A percentile compares a stretch with the other conserved stretches of the same genome.
These are phyloP conservation scores for Nomada flava DNA, from an alignment of 2,888 invertebrate genomes.

Conservation along the genomic window DNA sequence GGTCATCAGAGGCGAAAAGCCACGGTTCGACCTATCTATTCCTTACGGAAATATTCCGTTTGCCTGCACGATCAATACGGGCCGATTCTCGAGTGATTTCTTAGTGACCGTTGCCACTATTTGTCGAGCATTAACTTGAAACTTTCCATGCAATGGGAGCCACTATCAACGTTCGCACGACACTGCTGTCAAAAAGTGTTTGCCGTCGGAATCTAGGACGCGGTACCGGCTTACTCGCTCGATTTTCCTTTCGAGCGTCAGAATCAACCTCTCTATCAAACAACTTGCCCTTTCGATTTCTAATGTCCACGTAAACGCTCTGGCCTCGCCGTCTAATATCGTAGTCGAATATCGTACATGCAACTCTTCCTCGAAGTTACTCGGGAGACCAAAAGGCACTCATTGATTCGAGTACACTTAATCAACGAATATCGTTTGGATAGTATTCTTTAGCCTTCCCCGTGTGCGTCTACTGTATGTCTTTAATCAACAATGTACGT, in stretches of 20 bases:
- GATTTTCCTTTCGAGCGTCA: conserved; percentile 47
- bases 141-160: conserved; percentile 21
- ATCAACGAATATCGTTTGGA: conserved; percentile 39
- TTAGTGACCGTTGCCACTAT: conserved; percentile 13
- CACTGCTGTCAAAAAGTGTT: conserved; percentile 67
- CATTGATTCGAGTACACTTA: conserved; percentile 42
- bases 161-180: conserved; percentile 38
- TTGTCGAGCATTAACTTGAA: background rate
- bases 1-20: conserved; percentile 39
- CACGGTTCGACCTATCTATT: conserved; percentile 30
- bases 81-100: conserved; percentile 10
- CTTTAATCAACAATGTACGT: conserved; percentile 28
- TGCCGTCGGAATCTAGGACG: conserved; percentile 54
- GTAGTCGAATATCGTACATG: background rate
- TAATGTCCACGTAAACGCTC: background rate
- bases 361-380: conserved; percentile 18
- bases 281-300: conserved; percentile 15
- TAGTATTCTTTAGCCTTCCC: conserved; percentile 30
- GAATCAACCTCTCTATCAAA: conserved; percentile 6
- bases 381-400: conserved; percentile 2
- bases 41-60: conserved; percentile 32
- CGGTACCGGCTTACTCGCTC: conserved; percentile 61
- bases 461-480: conserved; percentile 3
- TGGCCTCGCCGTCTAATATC: background rate
- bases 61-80: conserved; percentile 47